Conservation (phyloP, 2,888 invertebrate species). For the Bombylius major region DNA sequence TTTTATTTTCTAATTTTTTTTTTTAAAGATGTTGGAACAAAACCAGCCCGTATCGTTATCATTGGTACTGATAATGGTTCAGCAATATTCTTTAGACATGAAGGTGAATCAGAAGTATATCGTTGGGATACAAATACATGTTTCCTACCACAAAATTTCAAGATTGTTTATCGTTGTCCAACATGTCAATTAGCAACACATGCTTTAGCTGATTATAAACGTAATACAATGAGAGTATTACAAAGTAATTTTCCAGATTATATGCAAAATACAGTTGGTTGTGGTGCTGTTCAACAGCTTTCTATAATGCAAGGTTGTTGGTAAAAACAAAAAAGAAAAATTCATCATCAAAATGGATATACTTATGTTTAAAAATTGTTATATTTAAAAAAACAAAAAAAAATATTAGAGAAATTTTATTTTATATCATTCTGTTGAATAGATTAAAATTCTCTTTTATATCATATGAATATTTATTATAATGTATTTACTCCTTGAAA, state of each 20-base stretch:
- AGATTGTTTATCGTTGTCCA: slow-evolving; percentile 41
- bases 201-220: slow-evolving; percentile 44
- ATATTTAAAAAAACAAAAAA: no score
- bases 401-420: no score
- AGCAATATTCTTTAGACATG: slow-evolving; percentile 46
- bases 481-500: no score
- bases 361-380: no score
- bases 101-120: slow-evolving; percentile 44
- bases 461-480: no score
- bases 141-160: slow-evolving; percentile 38
- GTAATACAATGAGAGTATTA: slow-evolving; percentile 44
- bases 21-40: slow-evolving; percentile 41
- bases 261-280: slow-evolving; percentile 47
- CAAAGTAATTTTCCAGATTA: slow-evolving; percentile 54
- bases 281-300: slow-evolving; percentile 45
- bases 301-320: slow-evolving; percentile 22
- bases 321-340: slow-evolving; percentile 3
- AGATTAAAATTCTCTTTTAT: no score
- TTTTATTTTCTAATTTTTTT: background rate
- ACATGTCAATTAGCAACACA: slow-evolving; percentile 45
- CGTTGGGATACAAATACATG: slow-evolving; percentile 43
- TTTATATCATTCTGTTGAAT: no score
- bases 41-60: slow-evolving; percentile 44
- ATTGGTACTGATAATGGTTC: slow-evolving; percentile 50
- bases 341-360: no score